Percentiles rank a stretch among this genome's conserved stretches.
phyloP scores from a whole-genome alignment of 2,888 invertebrate species.

The Phyllotreta cruciferae region DNA sequence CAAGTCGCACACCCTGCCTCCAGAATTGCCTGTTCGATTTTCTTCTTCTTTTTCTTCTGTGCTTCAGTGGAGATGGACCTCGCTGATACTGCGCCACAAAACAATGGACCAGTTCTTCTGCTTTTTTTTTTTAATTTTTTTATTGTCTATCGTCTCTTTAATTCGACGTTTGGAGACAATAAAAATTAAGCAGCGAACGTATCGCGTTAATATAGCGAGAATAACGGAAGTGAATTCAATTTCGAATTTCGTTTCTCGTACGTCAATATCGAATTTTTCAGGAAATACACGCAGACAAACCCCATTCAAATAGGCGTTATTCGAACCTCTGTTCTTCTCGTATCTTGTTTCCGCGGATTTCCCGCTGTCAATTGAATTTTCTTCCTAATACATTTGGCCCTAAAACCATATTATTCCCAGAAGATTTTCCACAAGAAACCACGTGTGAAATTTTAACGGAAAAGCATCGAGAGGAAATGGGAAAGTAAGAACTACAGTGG shows the following conservation, averaged over 20 bases:
- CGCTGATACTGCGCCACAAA: too few relatives aligned
- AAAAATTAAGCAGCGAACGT: too few relatives aligned
- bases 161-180: too few relatives aligned
- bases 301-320: constrained; percentile 22
- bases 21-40: constrained; percentile 20
- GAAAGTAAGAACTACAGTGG: constrained; percentile 34
- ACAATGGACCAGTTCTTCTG: too few relatives aligned
- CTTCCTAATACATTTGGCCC: constrained; percentile 48
- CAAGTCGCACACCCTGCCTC: constrained; percentile 25
- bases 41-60: constrained; percentile 9
- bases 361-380: constrained; percentile 50
- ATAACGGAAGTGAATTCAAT: too few relatives aligned
- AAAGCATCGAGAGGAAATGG: constrained; percentile 36
- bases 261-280: constrained; percentile 19
- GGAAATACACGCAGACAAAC: constrained; percentile 21
- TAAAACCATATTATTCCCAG: constrained; percentile 43
- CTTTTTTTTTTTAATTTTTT: too few relatives aligned
- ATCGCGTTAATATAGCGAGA: too few relatives aligned
- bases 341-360: constrained; percentile 42
- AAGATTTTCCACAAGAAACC: constrained; percentile 39
- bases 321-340: constrained; percentile 23
- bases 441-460: constrained; percentile 45
- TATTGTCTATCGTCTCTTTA: too few relatives aligned
- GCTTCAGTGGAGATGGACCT: too few relatives aligned
- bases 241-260: constrained; percentile 1